Conservation (phyloP, 2,888 invertebrate species). For the Eupithecia pulchellata region DNA sequence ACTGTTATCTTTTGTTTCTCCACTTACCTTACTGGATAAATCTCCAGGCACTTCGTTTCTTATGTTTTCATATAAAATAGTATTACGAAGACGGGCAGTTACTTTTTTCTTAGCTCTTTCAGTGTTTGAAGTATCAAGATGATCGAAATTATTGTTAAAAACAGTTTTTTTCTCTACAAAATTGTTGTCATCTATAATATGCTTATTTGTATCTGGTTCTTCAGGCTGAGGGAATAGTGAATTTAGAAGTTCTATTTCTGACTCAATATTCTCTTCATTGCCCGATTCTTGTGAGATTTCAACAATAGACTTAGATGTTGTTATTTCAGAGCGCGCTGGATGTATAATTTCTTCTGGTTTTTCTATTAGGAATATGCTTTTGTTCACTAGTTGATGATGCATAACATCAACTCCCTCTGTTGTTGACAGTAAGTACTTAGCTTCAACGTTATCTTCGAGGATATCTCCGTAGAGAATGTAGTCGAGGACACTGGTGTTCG, state of each 20-base stretch:
- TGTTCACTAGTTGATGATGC: conserved; percentile 1
- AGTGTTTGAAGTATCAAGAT: neutral
- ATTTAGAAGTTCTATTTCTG: neutral
- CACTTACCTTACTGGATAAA: neutral
- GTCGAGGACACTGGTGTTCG: conserved; percentile 26
- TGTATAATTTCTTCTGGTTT: conserved; percentile 4
- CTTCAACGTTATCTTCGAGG: neutral
- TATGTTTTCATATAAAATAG: neutral
- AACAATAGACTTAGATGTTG: neutral
- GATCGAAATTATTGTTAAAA: neutral
- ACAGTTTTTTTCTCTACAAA: neutral
- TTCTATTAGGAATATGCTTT: conserved; percentile 4
- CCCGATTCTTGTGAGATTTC: neutral
- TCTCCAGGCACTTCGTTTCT: neutral
- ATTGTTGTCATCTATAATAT: neutral
- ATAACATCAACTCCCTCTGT: neutral
- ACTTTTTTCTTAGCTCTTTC: conserved; percentile 1
- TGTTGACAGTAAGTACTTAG: conserved; percentile 5
- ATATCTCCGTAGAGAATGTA: conserved; percentile 27
- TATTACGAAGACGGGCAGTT: neutral
- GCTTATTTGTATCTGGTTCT: neutral
- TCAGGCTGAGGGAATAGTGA: neutral
- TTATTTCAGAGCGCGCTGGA: neutral
- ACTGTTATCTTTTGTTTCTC: neutral
- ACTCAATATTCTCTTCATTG: neutral